A percentile compares a stretch with the other conserved stretches of the same genome.
Evolutionary conservation across 2,797 vertebrate species (phyloP).

Genomic region (Malurus leucopterus): DNA sequence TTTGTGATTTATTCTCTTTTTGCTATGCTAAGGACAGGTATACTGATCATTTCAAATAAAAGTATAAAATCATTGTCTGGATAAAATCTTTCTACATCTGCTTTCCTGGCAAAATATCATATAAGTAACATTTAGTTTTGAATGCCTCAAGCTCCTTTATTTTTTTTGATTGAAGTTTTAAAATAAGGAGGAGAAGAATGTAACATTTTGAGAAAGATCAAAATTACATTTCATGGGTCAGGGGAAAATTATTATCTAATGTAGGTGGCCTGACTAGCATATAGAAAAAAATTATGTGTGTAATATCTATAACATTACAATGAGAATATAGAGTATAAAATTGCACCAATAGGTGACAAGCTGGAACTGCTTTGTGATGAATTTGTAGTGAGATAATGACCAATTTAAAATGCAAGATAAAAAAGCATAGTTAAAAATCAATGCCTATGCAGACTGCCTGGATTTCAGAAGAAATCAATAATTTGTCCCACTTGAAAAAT

Average conservation of each 20-base stretch:
- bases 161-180: not conserved
- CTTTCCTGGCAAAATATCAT: not conserved
- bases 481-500: not conserved
- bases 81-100: not conserved
- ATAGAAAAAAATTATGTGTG: not conserved
- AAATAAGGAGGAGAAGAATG: not conserved
- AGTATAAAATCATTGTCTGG: not conserved
- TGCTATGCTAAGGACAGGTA: not conserved
- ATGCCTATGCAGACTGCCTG: not conserved
- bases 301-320: not conserved
- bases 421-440: not conserved
- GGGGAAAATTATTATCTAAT: not conserved
- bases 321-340: not conserved
- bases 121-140: not conserved
- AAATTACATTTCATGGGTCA: not conserved
- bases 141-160: not conserved
- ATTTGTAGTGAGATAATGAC: not conserved
- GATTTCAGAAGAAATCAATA: not conserved
- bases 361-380: not conserved
- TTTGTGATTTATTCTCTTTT: not conserved
- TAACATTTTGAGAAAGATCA: not conserved
- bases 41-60: not conserved
- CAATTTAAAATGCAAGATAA: not conserved
- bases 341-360: not conserved
- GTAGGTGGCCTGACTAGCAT: not conserved